Evolutionary conservation across 2,113 vertebrate species (phyloP).

Genomic region (Phyllopteryx taeniolatus): DNA sequence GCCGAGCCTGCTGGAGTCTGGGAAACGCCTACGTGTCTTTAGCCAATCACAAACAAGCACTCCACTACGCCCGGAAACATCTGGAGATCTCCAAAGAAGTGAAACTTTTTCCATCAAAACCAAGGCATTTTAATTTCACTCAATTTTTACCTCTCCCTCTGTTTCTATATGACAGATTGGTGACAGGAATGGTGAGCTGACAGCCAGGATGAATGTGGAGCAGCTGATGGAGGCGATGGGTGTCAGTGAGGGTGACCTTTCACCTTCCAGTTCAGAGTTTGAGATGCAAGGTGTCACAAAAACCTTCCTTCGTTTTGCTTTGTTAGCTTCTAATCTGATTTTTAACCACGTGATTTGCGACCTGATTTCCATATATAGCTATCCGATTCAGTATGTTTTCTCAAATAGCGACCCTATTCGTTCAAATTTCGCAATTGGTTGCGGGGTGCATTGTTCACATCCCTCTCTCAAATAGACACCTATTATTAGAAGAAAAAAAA

Average conservation of each 20-base stretch:
- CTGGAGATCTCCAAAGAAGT: constrained; percentile 95
- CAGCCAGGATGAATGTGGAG: constrained; percentile 82
- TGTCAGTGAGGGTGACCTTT: constrained; percentile 69
- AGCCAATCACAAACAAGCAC: constrained; percentile 85
- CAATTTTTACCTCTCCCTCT: background rate
- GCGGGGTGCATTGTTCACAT: too few species aligned
- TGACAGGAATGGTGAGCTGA: constrained; percentile 86
- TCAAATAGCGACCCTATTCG: too few species aligned
- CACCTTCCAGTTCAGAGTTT: constrained; percentile 78
- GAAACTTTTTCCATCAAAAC: constrained; percentile 24
- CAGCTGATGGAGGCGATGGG: constrained; percentile 84
- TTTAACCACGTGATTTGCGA: background rate
- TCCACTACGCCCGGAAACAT: constrained; percentile 88
- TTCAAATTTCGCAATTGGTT: too few species aligned
- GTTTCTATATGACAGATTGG: constrained; percentile 74
- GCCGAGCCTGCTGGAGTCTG: constrained; percentile 95
- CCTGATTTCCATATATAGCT: background rate
- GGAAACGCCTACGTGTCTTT: constrained; percentile 92
- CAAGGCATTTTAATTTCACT: background rate
- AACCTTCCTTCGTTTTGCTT: background rate
- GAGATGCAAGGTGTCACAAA: constrained; percentile 85
- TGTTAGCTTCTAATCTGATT: background rate
- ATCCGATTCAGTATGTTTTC: too few species aligned
- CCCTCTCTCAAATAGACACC: too few species aligned
- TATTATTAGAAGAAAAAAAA: too few species aligned